Percentiles rank a stretch among this genome's conserved stretches.
phyloP scores from a whole-genome alignment of 2,888 invertebrate genomes.

The Drosophila kanekoi region DNA sequence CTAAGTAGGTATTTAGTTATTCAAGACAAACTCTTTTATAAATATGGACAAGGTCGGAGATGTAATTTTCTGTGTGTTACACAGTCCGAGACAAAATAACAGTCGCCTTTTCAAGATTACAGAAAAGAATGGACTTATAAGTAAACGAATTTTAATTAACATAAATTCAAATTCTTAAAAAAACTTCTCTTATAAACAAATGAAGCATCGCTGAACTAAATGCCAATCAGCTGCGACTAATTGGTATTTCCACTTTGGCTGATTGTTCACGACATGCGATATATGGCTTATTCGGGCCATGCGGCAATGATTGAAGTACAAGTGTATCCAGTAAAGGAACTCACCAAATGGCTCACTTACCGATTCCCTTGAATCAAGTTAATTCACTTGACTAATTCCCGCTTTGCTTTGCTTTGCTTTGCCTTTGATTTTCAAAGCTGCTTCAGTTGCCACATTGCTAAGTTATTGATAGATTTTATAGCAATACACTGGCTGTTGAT shows the following conservation, averaged over 20 bases:
- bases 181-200: background rate
- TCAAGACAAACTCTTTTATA: no score
- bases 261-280: background rate
- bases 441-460: conserved; percentile 45
- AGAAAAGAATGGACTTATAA: background rate
- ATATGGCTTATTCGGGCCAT: conserved; percentile 17
- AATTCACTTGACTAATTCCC: conserved; percentile 39
- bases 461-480: conserved; percentile 67
- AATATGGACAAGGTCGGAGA: no score
- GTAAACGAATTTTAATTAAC: background rate
- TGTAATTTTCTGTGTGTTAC: no score
- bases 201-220: no score
- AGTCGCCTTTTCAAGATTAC: no score
- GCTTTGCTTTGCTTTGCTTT: conserved; percentile 19
- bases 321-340: conserved; percentile 7
- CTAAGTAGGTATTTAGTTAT: no score
- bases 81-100: no score
- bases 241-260: background rate
- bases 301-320: conserved; percentile 39
- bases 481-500: conserved; percentile 28
- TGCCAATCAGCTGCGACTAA: background rate
- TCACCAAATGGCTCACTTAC: conserved; percentile 3
- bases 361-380: conserved; percentile 22
- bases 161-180: background rate
- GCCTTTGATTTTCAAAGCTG: conserved; percentile 36